Percentiles rank a stretch among this genome's conserved stretches.
Conservation (phyloP, 2,113 vertebrate species). For the Acrocephalus arundinaceus region DNA sequence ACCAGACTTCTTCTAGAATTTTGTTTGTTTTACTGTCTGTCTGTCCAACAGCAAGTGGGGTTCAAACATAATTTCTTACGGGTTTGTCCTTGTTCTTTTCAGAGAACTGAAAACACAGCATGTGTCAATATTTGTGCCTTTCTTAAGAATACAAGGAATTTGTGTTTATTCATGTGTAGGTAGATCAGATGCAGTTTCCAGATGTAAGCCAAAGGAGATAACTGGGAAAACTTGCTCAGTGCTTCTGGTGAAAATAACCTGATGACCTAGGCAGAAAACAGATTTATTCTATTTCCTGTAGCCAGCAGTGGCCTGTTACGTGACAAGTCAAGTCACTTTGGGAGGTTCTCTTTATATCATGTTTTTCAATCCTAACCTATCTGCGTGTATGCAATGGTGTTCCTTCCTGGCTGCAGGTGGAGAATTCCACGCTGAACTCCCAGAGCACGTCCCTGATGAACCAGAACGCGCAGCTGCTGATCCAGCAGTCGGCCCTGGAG, state of each 20-base stretch:
- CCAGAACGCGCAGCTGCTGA: slow-evolving; percentile 91
- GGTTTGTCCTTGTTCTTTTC: neutral
- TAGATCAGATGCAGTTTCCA: neutral
- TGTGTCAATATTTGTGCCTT: neutral
- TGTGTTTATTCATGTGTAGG: neutral
- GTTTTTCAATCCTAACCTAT: neutral
- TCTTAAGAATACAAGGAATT: neutral
- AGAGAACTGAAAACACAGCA: neutral
- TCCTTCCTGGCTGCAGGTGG: slow-evolving; percentile 79
- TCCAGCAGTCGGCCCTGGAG: slow-evolving; percentile 89
- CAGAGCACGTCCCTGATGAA: slow-evolving; percentile 91
- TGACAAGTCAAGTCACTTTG: too few relatives aligned
- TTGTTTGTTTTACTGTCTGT: neutral
- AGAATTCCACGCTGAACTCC: slow-evolving; percentile 93
- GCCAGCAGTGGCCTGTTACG: neutral
- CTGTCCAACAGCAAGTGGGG: neutral
- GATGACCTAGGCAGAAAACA: neutral
- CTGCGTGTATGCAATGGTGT: neutral
- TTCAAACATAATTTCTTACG: neutral
- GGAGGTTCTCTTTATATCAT: neutral
- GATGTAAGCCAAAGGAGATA: neutral
- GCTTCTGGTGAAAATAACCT: neutral
- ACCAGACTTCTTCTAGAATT: neutral
- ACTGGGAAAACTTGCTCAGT: neutral
- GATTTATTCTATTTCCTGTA: neutral